Base-by-base conservation (phyloP, 2,888 invertebrate species). In the Buathra laborator region DNA sequence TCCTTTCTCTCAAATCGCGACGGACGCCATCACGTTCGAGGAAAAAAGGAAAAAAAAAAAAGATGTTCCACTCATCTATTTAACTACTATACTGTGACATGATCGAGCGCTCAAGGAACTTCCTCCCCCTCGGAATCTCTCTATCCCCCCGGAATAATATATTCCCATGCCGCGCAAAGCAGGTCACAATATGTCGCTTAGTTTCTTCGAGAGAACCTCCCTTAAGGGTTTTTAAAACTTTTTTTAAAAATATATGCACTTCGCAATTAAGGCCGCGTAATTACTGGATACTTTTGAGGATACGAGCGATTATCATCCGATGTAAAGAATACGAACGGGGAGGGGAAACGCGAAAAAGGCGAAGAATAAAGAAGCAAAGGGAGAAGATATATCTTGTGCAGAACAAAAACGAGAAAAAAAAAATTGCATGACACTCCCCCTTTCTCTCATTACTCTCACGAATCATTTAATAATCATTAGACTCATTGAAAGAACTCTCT, bases 1-100 rank as follows among this genome's bases (percentile, higher is more conserved):
- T 85, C 83, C 86, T 77, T 81, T 84, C 81, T 81, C 79, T 79
- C 70, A 70, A 75, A 79, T 70, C 75, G 64, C 59, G 44, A 79
- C 74, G 12, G 32, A 3, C 12, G 7, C 62, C 44, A 77, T 48
- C 76, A 68, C 70, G 46, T 56, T 78, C 51, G 51, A 64, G 64
- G 56, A 32, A 77, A 59, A 66, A 19, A 16, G 19, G 16, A 16
- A 51, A 16, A 6, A 51, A 51, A 64, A 68, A 37, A 37, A 16
- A 70, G n/a, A 51, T 53, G 48, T 48, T 48, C 32, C 48, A 70
- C 51, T 70, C 53, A 70, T 70, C 53, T 70, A 37, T 56, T 53
- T 53, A 53, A 53, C 53, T 53, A 53, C 53, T 19, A 53, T 16
- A 53, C 53, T 53, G 53, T 53, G 53, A 53, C 53, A 53, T 53